Conservation (phyloP, 92 coral and sea anemone species). For the Metridium senile region DNA sequence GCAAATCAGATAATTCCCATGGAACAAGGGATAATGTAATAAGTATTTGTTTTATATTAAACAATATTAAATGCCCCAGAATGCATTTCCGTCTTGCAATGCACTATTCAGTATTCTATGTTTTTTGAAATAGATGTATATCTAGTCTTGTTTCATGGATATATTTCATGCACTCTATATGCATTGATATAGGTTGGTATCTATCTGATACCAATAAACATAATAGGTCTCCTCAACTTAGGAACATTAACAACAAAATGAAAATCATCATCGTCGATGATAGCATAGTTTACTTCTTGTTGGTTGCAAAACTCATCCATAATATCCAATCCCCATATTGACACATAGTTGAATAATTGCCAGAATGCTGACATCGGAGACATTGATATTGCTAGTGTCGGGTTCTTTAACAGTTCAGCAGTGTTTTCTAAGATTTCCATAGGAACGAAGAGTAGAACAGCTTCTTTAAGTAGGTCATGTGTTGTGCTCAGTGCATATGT, state of each 20-base stretch:
- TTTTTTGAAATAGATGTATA: too few species aligned
- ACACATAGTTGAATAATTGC: constrained; percentile 28
- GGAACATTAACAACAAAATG: constrained; percentile 55
- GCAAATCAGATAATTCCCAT: too few species aligned
- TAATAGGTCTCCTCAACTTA: constrained; percentile 46
- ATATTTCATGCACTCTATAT: too few species aligned
- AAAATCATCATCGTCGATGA: constrained; percentile 62
- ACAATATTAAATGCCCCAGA: too few species aligned
- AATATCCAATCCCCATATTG: constrained; percentile 32
- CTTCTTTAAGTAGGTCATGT: constrained; percentile 27
- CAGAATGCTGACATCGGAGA: constrained; percentile 23
- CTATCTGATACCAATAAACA: constrained; percentile 60
- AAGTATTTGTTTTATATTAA: too few species aligned
- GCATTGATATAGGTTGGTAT: too few species aligned
- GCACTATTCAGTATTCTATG: too few species aligned
- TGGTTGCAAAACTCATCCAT: constrained; percentile 27
- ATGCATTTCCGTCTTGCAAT: too few species aligned
- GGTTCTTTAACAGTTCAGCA: constrained; percentile 26
- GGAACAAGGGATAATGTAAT: too few species aligned
- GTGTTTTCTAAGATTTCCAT: constrained; percentile 36
- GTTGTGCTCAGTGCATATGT: constrained; percentile 29
- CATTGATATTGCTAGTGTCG: constrained; percentile 1
- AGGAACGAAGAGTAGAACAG: constrained; percentile 37
- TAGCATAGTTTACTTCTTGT: constrained; percentile 34
- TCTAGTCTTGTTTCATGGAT: too few species aligned